phyloP scores from a whole-genome alignment of 2,113 vertebrate species.

The Chaetodon auriga region DNA sequence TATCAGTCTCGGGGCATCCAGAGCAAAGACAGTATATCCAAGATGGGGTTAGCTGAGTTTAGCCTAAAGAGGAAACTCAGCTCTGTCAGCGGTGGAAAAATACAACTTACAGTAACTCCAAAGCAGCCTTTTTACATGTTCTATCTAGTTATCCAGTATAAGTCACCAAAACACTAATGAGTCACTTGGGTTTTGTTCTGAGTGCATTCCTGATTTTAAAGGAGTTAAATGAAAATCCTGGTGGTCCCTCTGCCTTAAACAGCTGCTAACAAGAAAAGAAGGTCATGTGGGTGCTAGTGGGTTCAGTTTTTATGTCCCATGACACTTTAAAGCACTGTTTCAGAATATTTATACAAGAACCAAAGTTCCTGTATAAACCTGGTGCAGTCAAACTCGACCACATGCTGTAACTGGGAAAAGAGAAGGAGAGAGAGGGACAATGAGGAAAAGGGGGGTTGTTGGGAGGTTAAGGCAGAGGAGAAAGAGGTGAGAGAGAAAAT shows the following conservation, averaged over 20 bases:
- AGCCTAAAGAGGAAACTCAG: background rate
- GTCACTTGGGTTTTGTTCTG: background rate
- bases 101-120: background rate
- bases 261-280: background rate
- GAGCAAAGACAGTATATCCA: too few relatives aligned
- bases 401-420: background rate
- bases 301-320: background rate
- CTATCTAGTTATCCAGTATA: background rate
- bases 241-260: background rate
- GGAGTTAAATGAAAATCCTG: background rate
- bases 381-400: background rate
- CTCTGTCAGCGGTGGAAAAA: background rate
- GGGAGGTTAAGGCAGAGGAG: background rate
- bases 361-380: background rate
- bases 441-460: background rate
- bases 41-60: background rate
- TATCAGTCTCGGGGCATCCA: background rate
- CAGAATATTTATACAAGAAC: background rate
- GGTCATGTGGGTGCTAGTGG: background rate
- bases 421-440: background rate
- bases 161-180: background rate
- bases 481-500: slow-evolving; percentile 14
- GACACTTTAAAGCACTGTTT: background rate
- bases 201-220: background rate
- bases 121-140: background rate